Evolutionary conservation across 2,797 vertebrate genomes (phyloP).

Genomic region (Alosa sapidissima): DNA sequence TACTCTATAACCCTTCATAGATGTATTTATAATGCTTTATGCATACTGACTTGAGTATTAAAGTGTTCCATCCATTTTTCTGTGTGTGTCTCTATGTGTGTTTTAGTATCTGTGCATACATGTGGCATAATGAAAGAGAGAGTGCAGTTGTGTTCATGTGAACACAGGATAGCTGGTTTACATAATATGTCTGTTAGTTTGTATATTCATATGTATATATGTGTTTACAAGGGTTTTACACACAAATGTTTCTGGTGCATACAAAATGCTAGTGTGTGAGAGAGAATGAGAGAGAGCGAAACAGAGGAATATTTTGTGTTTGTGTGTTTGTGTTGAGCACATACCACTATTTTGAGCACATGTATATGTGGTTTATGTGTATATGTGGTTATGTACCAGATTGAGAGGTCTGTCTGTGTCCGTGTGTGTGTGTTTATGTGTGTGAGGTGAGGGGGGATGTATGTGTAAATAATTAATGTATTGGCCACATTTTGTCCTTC

Average conservation of each 20-base stretch:
- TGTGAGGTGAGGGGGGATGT: constrained; percentile 22
- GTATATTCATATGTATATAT: not conserved
- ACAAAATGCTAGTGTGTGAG: not conserved
- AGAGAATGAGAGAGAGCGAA: not conserved
- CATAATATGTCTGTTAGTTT: not conserved
- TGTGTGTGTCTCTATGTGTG: too few relatives aligned
- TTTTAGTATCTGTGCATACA: too few relatives aligned
- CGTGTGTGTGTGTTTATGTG: not conserved
- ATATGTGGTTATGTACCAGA: not conserved
- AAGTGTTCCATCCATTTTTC: too few relatives aligned
- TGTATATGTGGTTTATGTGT: not conserved
- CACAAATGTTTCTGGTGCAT: not conserved
- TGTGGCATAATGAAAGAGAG: not conserved
- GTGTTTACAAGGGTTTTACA: not conserved
- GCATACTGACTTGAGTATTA: too few relatives aligned
- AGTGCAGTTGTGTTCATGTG: not conserved
- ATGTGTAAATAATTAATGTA: constrained; percentile 42
- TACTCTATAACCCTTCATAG: too few relatives aligned
- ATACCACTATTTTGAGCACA: not conserved
- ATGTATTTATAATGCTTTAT: too few relatives aligned
- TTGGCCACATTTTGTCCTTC: constrained; percentile 41
- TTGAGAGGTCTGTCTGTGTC: not conserved
- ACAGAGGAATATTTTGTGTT: not conserved
- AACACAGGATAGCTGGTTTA: not conserved
- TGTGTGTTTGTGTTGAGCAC: not conserved